Conservation (phyloP, 2,888 invertebrate species). For the Andrena fulva region DNA sequence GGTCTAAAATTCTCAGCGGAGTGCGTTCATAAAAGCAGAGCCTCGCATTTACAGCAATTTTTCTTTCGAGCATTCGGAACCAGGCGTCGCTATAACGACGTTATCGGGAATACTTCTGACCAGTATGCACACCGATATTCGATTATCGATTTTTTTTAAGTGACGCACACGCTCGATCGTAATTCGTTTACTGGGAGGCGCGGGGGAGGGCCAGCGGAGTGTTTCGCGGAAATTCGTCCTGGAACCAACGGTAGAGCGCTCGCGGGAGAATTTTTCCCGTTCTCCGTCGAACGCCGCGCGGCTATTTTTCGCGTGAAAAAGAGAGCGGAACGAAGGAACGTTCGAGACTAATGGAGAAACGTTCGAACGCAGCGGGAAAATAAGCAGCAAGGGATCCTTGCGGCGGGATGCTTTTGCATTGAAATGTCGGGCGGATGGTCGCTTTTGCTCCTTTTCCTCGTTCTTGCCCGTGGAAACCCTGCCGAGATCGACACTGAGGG, state of each 20-base stretch:
- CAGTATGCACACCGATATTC: slow-evolving; percentile 29
- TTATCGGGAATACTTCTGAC: slow-evolving; percentile 37
- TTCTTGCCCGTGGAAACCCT: slow-evolving; percentile 38
- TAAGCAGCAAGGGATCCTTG: slow-evolving; percentile 69
- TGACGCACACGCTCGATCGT: slow-evolving; percentile 45
- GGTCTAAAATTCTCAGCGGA: slow-evolving; percentile 8
- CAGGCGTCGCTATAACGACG: slow-evolving; percentile 18
- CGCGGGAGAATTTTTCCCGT: slow-evolving; percentile 36
- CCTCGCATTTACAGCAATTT: slow-evolving; percentile 33
- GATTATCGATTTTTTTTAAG: slow-evolving; percentile 53
- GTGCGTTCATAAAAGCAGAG: slow-evolving; percentile 18
- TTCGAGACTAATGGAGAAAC: slow-evolving; percentile 71
- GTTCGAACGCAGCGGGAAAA: slow-evolving; percentile 69
- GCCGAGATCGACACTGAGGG: slow-evolving; percentile 64
- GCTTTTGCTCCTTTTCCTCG: slow-evolving; percentile 31
- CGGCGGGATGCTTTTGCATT: slow-evolving; percentile 70
- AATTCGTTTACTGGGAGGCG: slow-evolving; percentile 48
- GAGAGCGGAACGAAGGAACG: slow-evolving; percentile 56
- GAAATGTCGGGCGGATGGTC: slow-evolving; percentile 65
- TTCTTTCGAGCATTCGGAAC: slow-evolving; percentile 35
- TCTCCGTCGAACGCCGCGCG: slow-evolving; percentile 33
- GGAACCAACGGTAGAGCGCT: background rate
- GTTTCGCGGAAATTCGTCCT: slow-evolving; percentile 26
- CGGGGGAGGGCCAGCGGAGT: background rate
- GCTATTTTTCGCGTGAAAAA: slow-evolving; percentile 55